phyloP scores from a whole-genome alignment of 2,113 vertebrate species.

The Scomber scombrus region DNA sequence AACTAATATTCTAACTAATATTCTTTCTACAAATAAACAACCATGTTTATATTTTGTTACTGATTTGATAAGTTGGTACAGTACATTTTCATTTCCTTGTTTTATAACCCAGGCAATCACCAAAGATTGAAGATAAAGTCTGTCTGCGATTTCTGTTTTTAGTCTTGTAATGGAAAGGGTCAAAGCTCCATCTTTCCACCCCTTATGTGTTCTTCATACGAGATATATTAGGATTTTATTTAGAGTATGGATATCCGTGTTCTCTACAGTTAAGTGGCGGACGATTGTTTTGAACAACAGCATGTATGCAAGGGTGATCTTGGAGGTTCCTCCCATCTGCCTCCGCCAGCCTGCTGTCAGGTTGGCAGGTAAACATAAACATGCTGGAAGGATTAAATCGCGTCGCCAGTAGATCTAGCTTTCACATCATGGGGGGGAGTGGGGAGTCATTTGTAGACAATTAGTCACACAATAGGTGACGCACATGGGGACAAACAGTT shows the following conservation, averaged over 20 bases:
- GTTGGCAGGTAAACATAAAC: conserved; percentile 77
- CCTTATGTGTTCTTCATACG: neutral
- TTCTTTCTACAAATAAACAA: neutral
- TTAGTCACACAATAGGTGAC: conserved; percentile 82
- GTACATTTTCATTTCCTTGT: conserved; percentile 4
- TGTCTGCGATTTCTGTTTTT: conserved; percentile 32
- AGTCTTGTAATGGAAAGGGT: neutral
- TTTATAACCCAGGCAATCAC: conserved; percentile 39
- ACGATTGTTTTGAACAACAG: conserved; percentile 45
- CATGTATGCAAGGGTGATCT: conserved; percentile 10
- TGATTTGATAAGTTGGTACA: neutral
- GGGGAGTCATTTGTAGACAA: conserved; percentile 56
- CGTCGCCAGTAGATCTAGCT: conserved; percentile 36
- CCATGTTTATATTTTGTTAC: neutral
- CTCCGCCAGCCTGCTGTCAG: conserved; percentile 46
- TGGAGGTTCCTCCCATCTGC: conserved; percentile 46
- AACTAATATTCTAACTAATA: neutral
- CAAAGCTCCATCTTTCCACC: neutral
- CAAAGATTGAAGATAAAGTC: conserved; percentile 38
- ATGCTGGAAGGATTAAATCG: conserved; percentile 41
- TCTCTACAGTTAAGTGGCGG: conserved; percentile 10
- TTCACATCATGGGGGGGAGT: conserved; percentile 30
- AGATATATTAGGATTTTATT: conserved; percentile 34
- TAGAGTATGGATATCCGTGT: conserved; percentile 53
- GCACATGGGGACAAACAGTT: conserved; percentile 73